Evolutionary conservation across 2,113 vertebrate genomes (phyloP).

Genomic region (Scatophagus argus): DNA sequence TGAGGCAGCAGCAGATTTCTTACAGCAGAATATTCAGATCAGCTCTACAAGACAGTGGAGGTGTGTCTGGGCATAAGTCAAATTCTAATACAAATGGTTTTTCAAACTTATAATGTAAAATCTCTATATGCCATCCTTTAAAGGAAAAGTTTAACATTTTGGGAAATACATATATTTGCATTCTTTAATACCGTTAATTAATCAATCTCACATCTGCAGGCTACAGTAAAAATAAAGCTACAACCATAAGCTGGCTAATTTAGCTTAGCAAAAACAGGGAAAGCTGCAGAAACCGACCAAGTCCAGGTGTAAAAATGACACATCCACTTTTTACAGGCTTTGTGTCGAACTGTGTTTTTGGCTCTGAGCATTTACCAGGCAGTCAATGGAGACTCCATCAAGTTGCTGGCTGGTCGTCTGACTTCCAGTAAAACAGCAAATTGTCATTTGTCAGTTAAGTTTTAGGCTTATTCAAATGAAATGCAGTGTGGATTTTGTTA

Average conservation of each 20-base stretch:
- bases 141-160: background rate
- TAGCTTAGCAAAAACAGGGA: conserved; percentile 3
- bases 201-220: too few relatives aligned
- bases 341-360: too few relatives aligned
- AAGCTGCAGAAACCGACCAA: conserved; percentile 3
- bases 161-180: background rate
- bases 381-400: too few relatives aligned
- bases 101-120: background rate
- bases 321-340: too few relatives aligned
- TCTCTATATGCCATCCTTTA: too few relatives aligned
- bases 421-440: background rate
- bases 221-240: too few relatives aligned
- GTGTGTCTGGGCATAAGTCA: conserved; percentile 7
- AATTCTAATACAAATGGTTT: conserved; percentile 12
- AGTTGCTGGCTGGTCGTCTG: too few relatives aligned
- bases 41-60: background rate
- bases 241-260: too few relatives aligned
- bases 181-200: too few relatives aligned
- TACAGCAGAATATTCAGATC: conserved; percentile 4
- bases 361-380: too few relatives aligned
- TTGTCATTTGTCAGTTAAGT: background rate
- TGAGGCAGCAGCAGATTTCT: background rate
- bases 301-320: too few relatives aligned
- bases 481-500: background rate
- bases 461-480: background rate